A percentile compares a stretch with the other conserved stretches of the same genome.
Conservation (phyloP, 2,113 vertebrate genomes). For the Pardalotus punctatus region DNA sequence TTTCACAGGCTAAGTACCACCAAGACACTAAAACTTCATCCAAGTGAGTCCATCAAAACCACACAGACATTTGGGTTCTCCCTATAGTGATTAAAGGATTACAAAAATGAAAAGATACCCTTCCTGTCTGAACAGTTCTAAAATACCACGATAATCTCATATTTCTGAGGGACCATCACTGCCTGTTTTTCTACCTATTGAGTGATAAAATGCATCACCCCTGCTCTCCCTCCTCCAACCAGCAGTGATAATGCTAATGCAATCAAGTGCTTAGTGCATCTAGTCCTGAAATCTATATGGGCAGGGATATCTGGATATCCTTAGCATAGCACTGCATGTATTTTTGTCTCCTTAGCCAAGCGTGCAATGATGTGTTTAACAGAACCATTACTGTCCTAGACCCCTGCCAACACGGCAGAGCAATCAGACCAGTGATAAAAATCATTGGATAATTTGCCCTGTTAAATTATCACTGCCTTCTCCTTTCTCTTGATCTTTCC, state of each 20-base stretch:
- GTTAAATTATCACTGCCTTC: neutral
- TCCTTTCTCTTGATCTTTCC: neutral
- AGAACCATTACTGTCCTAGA: neutral
- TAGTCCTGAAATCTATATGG: neutral
- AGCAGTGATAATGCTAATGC: neutral
- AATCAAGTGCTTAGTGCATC: neutral
- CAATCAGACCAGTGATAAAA: neutral
- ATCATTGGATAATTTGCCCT: neutral
- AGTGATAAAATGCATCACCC: neutral
- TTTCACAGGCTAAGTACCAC: neutral
- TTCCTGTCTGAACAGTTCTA: neutral
- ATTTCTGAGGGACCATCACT: neutral
- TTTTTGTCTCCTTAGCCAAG: neutral
- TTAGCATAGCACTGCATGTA: neutral
- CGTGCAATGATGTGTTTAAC: neutral
- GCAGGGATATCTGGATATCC: neutral
- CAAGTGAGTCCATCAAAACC: neutral
- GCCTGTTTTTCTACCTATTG: neutral
- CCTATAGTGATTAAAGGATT: neutral
- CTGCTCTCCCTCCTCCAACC: neutral
- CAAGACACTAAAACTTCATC: neutral
- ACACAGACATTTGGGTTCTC: neutral
- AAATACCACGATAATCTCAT: neutral
- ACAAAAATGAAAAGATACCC: neutral
- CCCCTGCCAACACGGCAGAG: neutral